Evolutionary conservation across 30 jellyfish, hydroid and myxozoan genomes (phyloP), one percentile per base, ranked within the genome.

Genomic region (Haliclystus octoradiatus): DNA sequence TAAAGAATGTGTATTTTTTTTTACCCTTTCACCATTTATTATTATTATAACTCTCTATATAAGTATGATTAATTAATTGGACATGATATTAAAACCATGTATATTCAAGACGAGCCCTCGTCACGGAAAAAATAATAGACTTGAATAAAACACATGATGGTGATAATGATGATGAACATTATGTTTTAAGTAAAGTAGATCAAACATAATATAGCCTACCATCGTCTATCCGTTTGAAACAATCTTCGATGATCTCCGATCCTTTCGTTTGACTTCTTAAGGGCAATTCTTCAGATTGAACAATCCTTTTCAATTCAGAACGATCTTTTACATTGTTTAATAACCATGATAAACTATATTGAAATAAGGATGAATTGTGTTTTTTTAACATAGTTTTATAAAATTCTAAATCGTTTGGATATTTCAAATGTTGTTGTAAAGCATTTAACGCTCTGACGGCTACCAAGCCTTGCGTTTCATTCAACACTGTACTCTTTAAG

Each of bases 381-480:
- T 50, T 63, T 32, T 68, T 78, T 62, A 85, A 72, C n/a, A 85
- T 73, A 26, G 72, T 77, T 26, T 52, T 30, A 57, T 77, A 63
- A 14, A 85, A 73, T 26, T 61, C 52, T 2, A 26, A 46, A 51
- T 85, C 96, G 0, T 62, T 66, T 19, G 96, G 96, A 50, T 64
- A 66, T 63, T 53, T 57, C 51, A 85, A 49, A 24, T 64, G 40
- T 33, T 88, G 88, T 9, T 77, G 84, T 34, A 85, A 34, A 1
- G 93, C 68, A 35, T 71, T 77, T 51, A 85, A 85, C 4, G 96
- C 93, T 57, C 89, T 77, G 93, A 78, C 74, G 13, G 87, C 33
- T 35, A 85, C 84, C 63, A 78, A 72, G 61, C 96, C 96, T 23
- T 71, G 85, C n/a, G n/a, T n/a, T 4, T 77, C 96, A 69, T 77